Evolutionary conservation across 2,888 invertebrate species (phyloP), one percentile per base, ranked within the genome.

Genomic region (Tupiocoris notatus): DNA sequence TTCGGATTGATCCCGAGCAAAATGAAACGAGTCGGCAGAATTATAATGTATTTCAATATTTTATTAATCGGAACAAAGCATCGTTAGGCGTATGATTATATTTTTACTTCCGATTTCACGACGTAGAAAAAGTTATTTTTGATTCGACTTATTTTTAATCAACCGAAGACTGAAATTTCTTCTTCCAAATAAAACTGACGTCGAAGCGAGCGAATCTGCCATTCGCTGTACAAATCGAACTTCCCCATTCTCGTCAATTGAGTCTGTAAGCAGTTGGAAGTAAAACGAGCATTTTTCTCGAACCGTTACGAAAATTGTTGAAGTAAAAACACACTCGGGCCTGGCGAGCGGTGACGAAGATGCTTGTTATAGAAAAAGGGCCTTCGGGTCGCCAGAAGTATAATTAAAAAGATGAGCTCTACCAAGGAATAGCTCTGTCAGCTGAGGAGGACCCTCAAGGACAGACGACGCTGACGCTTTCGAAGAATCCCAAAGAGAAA

Each of bases 361-460:
- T 22, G 18, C 56, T 56, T 23, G 56, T 56, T 65, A 39, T 57
- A 67, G 54, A 16, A n/a, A 22, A 67, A 54, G 56, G 67, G 16
- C 20, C 67, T 56, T 39, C 39, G 12, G 39, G 67, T 67, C 67
- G 67, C 67, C 22, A 22, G 54, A 56, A 67, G 57, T 54, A 67
- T 67, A 67, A 67, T 67, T 67, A 67, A 21, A 67, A 57, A 67
- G 67, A 67, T 67, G 67, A 56, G 67, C 56, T 54, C 67, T 67
- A 67, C 67, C 17, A 7, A 57, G 23, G 67, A 67, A 67, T 67
- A 56, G 67, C 67, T 67, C 54, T 67, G 54, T 57, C 66, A 66
- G 56, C 66, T 16, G 22, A 39, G 65, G 65, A 65, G 39, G 39
- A 7, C 39, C 12, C 25, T 39, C 65, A 65, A 65, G 65, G 65